A percentile compares a stretch with the other conserved stretches of the same genome.
These are phyloP conservation scores for Acanthis flammea DNA, from an alignment of 2,797 vertebrate genomes.

Conservation along the genomic window DNA sequence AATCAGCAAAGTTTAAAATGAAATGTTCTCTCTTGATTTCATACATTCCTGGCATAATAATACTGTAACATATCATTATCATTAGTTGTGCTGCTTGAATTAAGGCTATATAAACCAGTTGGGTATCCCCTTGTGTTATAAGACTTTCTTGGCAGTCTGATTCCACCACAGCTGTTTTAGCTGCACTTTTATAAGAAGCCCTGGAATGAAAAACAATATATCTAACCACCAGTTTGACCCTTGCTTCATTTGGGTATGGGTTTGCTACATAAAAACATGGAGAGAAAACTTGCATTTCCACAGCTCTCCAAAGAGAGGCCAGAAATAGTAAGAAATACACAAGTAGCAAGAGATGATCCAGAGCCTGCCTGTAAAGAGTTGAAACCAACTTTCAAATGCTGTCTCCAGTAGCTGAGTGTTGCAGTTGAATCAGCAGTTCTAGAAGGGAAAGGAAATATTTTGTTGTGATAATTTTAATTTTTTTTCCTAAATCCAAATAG, in stretches of 20 bases:
- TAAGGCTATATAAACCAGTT: conserved; percentile 50
- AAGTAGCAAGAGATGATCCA: neutral
- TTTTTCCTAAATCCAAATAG: neutral
- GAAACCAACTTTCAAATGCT: neutral
- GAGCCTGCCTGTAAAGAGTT: neutral
- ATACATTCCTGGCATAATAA: conserved; percentile 63
- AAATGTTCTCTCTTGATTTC: conserved; percentile 68
- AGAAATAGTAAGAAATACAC: neutral
- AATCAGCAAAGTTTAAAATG: conserved; percentile 76
- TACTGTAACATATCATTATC: conserved; percentile 47
- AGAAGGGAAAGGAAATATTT: neutral
- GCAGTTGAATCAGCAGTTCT: neutral
- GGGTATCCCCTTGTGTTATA: neutral
- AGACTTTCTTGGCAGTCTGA: neutral
- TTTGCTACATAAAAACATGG: neutral
- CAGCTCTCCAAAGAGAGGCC: neutral
- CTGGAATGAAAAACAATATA: conserved; percentile 43
- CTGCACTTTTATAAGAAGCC: neutral
- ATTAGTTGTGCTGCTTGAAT: conserved; percentile 55
- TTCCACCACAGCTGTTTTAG: conserved; percentile 44
- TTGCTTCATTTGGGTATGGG: neutral
- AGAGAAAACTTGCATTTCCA: neutral
- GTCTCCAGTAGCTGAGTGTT: neutral
- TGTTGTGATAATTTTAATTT: neutral
- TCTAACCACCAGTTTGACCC: conserved; percentile 33